Percentiles rank a stretch among this genome's conserved stretches.
phyloP scores from a whole-genome alignment of 1,140 invertebrate genomes.

The Leptinotarsa lineolata region DNA sequence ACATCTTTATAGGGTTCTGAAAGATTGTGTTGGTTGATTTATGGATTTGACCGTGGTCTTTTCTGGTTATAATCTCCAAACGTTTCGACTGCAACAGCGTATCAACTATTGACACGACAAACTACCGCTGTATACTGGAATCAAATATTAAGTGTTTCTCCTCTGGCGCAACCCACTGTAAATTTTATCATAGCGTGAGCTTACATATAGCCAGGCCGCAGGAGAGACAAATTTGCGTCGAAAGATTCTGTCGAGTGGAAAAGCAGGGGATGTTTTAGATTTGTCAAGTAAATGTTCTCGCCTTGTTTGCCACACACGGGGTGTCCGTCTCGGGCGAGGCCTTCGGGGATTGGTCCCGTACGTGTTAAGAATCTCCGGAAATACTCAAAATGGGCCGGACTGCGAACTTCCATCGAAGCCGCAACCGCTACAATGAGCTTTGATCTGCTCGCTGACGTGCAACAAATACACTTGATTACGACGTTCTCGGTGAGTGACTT shows the following conservation, averaged over 20 bases:
- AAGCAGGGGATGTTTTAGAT: not conserved
- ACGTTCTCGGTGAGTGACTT: not conserved
- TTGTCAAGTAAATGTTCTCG: not conserved
- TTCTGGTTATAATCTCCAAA: too few relatives aligned
- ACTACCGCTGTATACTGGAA: too few relatives aligned
- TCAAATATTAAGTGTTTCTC: not conserved
- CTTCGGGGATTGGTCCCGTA: conserved; percentile 22
- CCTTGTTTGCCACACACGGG: not conserved
- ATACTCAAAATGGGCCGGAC: conserved; percentile 12
- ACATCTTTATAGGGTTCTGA: too few relatives aligned
- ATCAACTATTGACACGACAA: too few relatives aligned
- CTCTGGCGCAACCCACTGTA: not conserved
- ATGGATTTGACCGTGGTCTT: too few relatives aligned
- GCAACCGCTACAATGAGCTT: conserved; percentile 30
- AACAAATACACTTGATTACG: conserved; percentile 40
- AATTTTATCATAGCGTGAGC: too few relatives aligned
- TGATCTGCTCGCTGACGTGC: conserved; percentile 37
- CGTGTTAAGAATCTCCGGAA: conserved; percentile 11
- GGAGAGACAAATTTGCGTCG: not conserved
- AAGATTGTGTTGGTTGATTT: too few relatives aligned
- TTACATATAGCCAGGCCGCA: not conserved
- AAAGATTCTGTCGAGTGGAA: conserved; percentile 2
- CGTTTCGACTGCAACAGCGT: too few relatives aligned
- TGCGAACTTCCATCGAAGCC: conserved; percentile 19
- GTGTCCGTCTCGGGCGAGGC: conserved; percentile 24